Percentiles rank a stretch among this genome's conserved stretches.
Conservation (phyloP, 2,113 vertebrate species). For the Cairina moschata region DNA sequence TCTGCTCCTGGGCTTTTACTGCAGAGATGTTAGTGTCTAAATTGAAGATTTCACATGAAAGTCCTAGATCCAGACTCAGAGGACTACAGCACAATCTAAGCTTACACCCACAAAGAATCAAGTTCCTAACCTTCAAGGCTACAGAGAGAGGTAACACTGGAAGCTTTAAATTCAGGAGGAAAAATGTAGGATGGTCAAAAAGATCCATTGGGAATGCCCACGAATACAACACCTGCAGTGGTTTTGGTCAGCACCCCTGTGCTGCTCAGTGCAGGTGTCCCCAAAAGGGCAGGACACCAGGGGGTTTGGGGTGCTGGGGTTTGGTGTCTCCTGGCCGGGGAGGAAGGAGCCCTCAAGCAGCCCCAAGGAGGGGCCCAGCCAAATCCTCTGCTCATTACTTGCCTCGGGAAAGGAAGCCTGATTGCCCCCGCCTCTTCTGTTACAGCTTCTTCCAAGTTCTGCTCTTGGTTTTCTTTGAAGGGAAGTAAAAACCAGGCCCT, state of each 20-base stretch:
- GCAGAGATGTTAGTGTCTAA: neutral
- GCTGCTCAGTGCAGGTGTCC: accelerated
- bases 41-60: neutral
- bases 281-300: neutral
- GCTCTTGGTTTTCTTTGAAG: neutral
- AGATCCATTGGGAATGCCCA: neutral
- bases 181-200: accelerated
- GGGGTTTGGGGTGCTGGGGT: accelerated
- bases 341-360: neutral
- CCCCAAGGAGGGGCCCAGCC: neutral
- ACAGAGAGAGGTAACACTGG: neutral
- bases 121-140: neutral
- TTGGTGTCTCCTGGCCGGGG: accelerated
- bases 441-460: neutral
- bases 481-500: neutral
- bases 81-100: neutral
- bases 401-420: neutral
- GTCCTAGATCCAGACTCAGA: neutral
- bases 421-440: neutral
- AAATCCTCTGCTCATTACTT: neutral
- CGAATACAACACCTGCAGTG: neutral
- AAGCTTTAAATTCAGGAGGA: neutral
- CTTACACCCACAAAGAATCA: neutral
- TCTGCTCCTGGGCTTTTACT: neutral
- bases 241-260: neutral